These are phyloP conservation scores for Penaeus monodon DNA, from an alignment of 2,888 invertebrate genomes.

Conservation along the genomic window DNA sequence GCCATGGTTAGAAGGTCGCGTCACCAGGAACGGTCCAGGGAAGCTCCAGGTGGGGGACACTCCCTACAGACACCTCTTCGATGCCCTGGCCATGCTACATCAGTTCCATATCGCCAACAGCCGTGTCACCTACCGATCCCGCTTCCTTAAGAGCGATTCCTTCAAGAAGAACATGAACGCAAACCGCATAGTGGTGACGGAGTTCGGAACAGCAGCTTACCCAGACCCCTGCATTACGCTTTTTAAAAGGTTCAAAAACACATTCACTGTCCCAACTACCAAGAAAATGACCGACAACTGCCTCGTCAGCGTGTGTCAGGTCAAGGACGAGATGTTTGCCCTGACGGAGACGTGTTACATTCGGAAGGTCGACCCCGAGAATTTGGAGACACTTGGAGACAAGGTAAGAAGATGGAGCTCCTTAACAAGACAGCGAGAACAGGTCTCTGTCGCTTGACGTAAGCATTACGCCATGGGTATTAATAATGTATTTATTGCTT, in stretches of 20 bases:
- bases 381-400: slow-evolving; percentile 57
- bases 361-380: slow-evolving; percentile 35
- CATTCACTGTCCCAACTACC: neutral
- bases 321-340: slow-evolving; percentile 70
- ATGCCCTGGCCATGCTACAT: slow-evolving; percentile 35
- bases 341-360: slow-evolving; percentile 65
- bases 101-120: slow-evolving; percentile 15
- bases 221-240: slow-evolving; percentile 69
- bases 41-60: slow-evolving; percentile 22
- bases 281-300: slow-evolving; percentile 72
- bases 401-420: slow-evolving; percentile 5
- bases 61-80: slow-evolving; percentile 37
- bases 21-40: slow-evolving; percentile 41
- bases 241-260: neutral
- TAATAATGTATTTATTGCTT: too few relatives aligned
- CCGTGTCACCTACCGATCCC: neutral
- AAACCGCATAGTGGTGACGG: slow-evolving; percentile 68
- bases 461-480: too few relatives aligned
- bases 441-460: too few relatives aligned
- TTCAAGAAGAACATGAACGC: slow-evolving; percentile 69
- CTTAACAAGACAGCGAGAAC: too few relatives aligned
- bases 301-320: slow-evolving; percentile 71
- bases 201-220: slow-evolving; percentile 68
- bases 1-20: slow-evolving; percentile 27
- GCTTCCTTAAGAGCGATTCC: slow-evolving; percentile 67